These are phyloP conservation scores for Echinarachnius parma DNA, from an alignment of 53 echinoderm and acorn worm species.

Conservation along the genomic window DNA sequence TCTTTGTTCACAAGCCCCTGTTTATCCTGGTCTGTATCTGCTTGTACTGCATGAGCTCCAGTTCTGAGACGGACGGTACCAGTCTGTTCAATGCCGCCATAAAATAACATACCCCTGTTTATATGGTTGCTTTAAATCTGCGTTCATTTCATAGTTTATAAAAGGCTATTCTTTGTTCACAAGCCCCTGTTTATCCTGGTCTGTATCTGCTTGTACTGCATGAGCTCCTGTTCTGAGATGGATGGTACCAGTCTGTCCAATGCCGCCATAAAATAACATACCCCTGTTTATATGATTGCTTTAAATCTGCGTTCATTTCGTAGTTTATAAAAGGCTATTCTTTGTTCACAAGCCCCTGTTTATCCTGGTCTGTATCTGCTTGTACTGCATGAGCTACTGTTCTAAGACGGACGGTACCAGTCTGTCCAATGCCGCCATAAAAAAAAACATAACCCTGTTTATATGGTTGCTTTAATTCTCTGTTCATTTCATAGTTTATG, in stretches of 20 bases:
- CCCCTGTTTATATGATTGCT: too few species aligned
- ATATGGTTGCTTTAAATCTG: too few species aligned
- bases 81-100: conserved; percentile 58
- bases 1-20: conserved; percentile 42
- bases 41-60: conserved; percentile 87
- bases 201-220: conserved; percentile 85
- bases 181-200: conserved; percentile 60
- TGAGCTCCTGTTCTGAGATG: conserved; percentile 85
- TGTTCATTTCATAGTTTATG: too few species aligned
- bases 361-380: conserved; percentile 75
- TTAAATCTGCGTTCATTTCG: too few species aligned
- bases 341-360: conserved; percentile 48
- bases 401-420: conserved; percentile 93
- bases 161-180: conserved; percentile 15
- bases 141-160: too few species aligned
- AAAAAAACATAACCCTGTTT: too few species aligned
- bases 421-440: conserved; percentile 59
- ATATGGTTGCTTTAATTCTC: too few species aligned
- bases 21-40: conserved; percentile 74
- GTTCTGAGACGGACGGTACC: conserved; percentile 88
- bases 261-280: conserved; percentile 72
- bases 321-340: too few species aligned
- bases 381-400: conserved; percentile 84
- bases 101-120: too few species aligned
- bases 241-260: conserved; percentile 77